Evolutionary conservation across 2,888 invertebrate genomes (phyloP), one percentile per base, ranked within the genome.

Genomic region (Bugula neritina): DNA sequence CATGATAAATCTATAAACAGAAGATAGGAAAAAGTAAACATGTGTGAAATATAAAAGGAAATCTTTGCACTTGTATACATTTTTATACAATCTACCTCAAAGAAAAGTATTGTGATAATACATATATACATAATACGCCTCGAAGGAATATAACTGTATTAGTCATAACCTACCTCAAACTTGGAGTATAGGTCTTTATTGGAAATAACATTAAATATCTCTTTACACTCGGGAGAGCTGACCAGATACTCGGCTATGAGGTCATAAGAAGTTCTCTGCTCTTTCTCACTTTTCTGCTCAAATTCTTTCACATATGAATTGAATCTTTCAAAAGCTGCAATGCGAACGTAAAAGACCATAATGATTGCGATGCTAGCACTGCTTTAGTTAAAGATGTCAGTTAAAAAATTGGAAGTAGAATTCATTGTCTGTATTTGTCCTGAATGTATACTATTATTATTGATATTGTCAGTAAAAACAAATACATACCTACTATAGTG

Each of bases 241-340:
- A 29, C 5, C 63, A 63, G 31, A 63, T 63, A 63, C 31, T 63
- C 63, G 10, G 27, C 13, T 34, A 63, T 31, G 27, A 63, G 63
- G 34, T 63, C 63, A 63, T 63, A 63, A 10, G 63, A 63, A 27
- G 31, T 27, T 10, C 27, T 25, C 27, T 34, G 21, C 13, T 63
- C 63, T n/a, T 63, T 63, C 13, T 13, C 25, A 29, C 31, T 34
- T 63, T 63, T 63, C 5, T n/a, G 10, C 5, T 31, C 31, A 63
- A 31, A 27, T 17, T 31, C 31, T 21, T 13, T 17, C 10, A 63
- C n/a, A 31, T 31, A 63, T 2, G 27, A 27, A 31, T 63, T 63
- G 27, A 63, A 63, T 27, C 27, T 63, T 34, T 63, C 31, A 63
- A 63, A 34, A 5, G 63, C 63, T 63, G 31, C 10, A 43, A 43